Conservation (phyloP, 2,113 vertebrate species). For the Hyperoodon ampullatus region DNA sequence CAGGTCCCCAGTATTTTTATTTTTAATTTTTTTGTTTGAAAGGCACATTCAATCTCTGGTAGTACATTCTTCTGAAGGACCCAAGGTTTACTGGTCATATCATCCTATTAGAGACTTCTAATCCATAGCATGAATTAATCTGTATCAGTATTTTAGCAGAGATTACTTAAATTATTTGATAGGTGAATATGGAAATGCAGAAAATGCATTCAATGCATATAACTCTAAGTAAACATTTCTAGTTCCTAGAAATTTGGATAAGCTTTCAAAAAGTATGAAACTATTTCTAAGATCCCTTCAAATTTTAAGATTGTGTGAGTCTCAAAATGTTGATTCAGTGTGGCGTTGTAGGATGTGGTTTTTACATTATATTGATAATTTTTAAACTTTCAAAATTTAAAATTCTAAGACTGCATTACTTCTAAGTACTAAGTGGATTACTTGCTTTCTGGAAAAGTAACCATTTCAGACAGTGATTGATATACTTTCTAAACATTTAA, state of each 20-base stretch:
- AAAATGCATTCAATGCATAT: constrained; percentile 1
- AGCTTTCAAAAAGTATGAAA: constrained; percentile 43
- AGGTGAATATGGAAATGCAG: background rate
- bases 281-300: constrained; percentile 23
- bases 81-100: background rate
- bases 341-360: constrained; percentile 34
- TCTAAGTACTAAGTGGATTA: constrained; percentile 26
- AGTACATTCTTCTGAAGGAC: background rate
- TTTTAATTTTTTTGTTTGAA: background rate
- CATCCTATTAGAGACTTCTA: background rate
- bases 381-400: constrained; percentile 50
- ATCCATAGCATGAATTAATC: background rate
- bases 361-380: constrained; percentile 15
- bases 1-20: background rate
- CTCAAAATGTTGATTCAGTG: constrained; percentile 23
- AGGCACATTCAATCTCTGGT: background rate
- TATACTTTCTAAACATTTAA: constrained; percentile 32
- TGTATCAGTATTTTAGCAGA: background rate
- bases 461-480: constrained; percentile 54
- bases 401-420: background rate
- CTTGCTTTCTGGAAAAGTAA: constrained; percentile 49
- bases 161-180: constrained; percentile 46
- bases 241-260: constrained; percentile 17
- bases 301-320: constrained; percentile 55
- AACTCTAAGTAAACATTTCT: background rate